phyloP scores from a whole-genome alignment of 2,888 invertebrate species.

The Agrochola lota region DNA sequence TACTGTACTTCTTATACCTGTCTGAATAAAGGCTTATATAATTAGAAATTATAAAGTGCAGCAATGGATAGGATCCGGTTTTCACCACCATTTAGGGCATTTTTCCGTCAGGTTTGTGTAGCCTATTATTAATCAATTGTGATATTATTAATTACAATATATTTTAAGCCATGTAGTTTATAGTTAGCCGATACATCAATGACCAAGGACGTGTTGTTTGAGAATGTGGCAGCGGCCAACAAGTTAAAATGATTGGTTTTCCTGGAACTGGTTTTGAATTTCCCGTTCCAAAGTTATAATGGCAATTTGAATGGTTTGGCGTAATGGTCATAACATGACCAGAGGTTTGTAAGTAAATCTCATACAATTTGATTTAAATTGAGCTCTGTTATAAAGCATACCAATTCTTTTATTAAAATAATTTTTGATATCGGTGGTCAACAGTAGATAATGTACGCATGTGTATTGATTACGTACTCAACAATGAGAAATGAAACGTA shows the following conservation, averaged over 20 bases:
- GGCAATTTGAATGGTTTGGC: constrained; percentile 11
- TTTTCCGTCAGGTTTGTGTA: not conserved
- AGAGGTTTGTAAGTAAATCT: not conserved
- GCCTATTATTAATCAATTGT: not conserved
- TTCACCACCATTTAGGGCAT: not conserved
- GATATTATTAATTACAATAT: not conserved
- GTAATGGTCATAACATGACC: constrained; percentile 12
- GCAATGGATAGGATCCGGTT: not conserved
- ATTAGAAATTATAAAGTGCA: not conserved
- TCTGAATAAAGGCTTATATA: no score
- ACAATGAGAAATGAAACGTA: not conserved
- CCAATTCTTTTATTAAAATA: not conserved
- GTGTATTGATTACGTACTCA: not conserved
- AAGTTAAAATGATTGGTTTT: constrained; percentile 12
- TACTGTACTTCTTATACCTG: no score
- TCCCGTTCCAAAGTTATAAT: constrained; percentile 29
- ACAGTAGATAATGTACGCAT: not conserved
- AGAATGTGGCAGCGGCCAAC: not conserved
- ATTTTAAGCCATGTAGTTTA: not conserved
- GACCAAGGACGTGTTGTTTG: no score
- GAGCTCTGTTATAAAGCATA: not conserved
- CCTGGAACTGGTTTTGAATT: constrained; percentile 3
- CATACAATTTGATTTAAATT: not conserved
- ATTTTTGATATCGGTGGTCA: not conserved
- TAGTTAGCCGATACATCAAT: not conserved